Percentiles rank a stretch among this genome's conserved stretches.
These are phyloP conservation scores for Donacobius atricapilla DNA, from an alignment of 2,113 vertebrate species.

Conservation along the genomic window DNA sequence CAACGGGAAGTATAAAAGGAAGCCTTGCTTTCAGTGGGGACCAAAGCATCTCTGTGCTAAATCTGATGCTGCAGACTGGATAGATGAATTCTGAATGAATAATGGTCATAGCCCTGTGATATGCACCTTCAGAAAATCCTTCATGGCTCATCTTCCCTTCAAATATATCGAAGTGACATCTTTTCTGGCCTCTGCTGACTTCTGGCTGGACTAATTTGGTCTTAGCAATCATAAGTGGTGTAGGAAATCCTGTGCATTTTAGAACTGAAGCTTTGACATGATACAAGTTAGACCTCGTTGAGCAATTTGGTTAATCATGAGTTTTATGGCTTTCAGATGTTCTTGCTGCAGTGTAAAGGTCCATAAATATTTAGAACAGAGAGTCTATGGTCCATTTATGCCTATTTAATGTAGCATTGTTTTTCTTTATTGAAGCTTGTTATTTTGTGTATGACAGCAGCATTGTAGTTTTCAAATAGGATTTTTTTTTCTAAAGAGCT, in stretches of 20 bases:
- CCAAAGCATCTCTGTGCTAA: background rate
- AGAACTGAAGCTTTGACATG: background rate
- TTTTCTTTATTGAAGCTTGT: conserved; percentile 32
- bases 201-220: conserved; percentile 13
- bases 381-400: background rate
- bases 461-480: background rate
- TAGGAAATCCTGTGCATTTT: conserved; percentile 12
- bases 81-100: background rate
- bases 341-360: background rate
- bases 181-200: background rate
- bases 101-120: background rate
- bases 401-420: background rate
- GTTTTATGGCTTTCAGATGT: conserved; percentile 38
- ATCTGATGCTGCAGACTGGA: background rate
- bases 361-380: conserved; percentile 63
- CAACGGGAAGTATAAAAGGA: background rate
- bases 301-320: conserved; percentile 25
- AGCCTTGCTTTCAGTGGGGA: background rate
- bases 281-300: conserved; percentile 23
- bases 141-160: background rate
- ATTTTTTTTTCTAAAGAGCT: background rate
- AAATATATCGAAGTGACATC: background rate
- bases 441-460: background rate
- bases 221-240: background rate
- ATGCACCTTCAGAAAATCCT: background rate